Conservation (phyloP, 2,113 vertebrate genomes). For the Mustela lutreola region DNA sequence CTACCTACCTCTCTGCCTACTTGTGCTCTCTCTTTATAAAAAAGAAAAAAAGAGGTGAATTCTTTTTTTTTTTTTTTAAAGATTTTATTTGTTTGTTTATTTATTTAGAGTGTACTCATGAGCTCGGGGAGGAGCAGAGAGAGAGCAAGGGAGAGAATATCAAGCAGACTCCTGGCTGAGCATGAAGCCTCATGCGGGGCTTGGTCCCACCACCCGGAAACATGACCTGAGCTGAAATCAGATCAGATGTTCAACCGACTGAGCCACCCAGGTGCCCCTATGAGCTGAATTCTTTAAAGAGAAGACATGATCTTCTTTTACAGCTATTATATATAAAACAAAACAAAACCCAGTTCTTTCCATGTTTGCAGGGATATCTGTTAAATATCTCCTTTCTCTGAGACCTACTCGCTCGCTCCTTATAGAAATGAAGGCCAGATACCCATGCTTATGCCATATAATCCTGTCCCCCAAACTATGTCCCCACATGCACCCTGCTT, state of each 20-base stretch:
- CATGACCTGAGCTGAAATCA: background rate
- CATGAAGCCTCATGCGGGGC: background rate
- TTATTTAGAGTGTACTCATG: background rate
- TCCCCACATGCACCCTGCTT: background rate
- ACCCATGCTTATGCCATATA: rapidly evolving
- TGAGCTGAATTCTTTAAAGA: background rate
- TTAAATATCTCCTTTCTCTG: background rate
- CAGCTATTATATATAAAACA: background rate
- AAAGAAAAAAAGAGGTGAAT: background rate
- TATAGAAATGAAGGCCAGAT: background rate
- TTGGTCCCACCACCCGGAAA: background rate
- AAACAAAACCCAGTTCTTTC: background rate
- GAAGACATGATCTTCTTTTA: background rate
- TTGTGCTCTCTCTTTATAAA: too few relatives aligned
- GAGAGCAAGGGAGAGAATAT: background rate
- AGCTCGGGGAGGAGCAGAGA: background rate
- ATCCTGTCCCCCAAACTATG: background rate
- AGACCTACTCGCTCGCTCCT: background rate
- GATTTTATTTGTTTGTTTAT: background rate
- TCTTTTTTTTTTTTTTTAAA: background rate
- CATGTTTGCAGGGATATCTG: background rate
- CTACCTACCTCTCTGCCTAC: too few relatives aligned
- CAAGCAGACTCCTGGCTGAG: background rate
- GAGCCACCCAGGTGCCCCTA: background rate
- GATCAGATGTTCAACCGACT: background rate